Evolutionary conservation across 2,888 invertebrate genomes (phyloP).

Genomic region (Plebejus melissa): DNA sequence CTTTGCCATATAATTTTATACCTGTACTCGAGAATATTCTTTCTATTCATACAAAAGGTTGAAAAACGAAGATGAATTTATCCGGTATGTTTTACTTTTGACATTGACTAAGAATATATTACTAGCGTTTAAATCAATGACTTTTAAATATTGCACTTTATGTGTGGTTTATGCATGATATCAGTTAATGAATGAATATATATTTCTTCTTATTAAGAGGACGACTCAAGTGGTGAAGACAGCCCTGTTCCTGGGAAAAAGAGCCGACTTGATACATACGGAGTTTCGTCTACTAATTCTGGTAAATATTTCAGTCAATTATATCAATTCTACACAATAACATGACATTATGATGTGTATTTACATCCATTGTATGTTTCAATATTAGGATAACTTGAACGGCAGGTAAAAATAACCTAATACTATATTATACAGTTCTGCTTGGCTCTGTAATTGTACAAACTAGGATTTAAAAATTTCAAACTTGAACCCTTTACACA

Average conservation of each 20-base stretch:
- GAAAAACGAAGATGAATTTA: background rate
- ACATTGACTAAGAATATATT: too few relatives aligned
- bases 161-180: background rate
- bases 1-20: background rate
- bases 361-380: background rate
- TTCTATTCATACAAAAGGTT: background rate
- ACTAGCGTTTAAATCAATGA: too few relatives aligned
- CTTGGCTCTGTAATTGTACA: background rate
- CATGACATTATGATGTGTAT: background rate
- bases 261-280: conserved; percentile 56
- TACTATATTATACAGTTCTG: background rate
- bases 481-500: background rate
- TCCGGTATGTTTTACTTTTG: conserved; percentile 11
- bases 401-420: too few relatives aligned
- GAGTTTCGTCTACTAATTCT: conserved; percentile 69
- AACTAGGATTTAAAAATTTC: background rate
- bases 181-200: background rate
- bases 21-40: background rate
- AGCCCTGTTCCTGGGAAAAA: conserved; percentile 56
- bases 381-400: background rate
- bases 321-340: too few relatives aligned
- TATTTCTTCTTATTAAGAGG: conserved; percentile 41
- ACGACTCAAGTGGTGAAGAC: conserved; percentile 66
- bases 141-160: background rate
- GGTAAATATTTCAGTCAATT: conserved; percentile 43